phyloP scores from a whole-genome alignment of 1,140 invertebrate genomes.

The Gonioctena quinquepunctata region DNA sequence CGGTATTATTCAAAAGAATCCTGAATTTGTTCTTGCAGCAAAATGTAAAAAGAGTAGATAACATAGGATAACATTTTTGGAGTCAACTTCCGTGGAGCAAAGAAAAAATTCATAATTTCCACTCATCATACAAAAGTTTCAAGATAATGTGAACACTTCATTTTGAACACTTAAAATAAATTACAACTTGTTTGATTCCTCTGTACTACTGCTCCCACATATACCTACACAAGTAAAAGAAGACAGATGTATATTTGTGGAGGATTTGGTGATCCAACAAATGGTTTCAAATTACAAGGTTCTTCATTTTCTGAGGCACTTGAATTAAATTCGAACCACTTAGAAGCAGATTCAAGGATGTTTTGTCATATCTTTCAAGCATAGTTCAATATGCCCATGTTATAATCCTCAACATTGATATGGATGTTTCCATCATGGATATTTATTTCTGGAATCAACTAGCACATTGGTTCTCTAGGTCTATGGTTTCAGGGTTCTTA shows the following conservation, averaged over 20 bases:
- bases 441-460: conserved; percentile 23
- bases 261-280: conserved; percentile 37
- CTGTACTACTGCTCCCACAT: conserved; percentile 25
- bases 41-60: too few species aligned
- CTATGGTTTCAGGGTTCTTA: conserved; percentile 30
- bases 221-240: conserved; percentile 21
- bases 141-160: too few species aligned
- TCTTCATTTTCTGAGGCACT: conserved; percentile 31
- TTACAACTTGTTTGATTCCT: conserved; percentile 32
- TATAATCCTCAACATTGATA: conserved; percentile 19
- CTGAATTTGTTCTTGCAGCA: too few species aligned
- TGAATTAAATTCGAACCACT: conserved; percentile 35
- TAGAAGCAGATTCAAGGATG: conserved; percentile 27
- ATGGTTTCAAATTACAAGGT: conserved; percentile 31
- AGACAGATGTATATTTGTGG: conserved; percentile 35
- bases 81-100: too few species aligned
- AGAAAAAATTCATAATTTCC: too few species aligned
- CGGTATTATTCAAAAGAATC: too few species aligned
- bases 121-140: too few species aligned
- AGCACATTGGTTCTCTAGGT: conserved; percentile 26
- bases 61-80: too few species aligned
- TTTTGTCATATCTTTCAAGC: conserved; percentile 20
- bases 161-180: conserved; percentile 32
- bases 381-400: neutral
- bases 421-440: conserved; percentile 24